Conservation (phyloP, 1,140 invertebrate genomes). For the Glomeris maerens region DNA sequence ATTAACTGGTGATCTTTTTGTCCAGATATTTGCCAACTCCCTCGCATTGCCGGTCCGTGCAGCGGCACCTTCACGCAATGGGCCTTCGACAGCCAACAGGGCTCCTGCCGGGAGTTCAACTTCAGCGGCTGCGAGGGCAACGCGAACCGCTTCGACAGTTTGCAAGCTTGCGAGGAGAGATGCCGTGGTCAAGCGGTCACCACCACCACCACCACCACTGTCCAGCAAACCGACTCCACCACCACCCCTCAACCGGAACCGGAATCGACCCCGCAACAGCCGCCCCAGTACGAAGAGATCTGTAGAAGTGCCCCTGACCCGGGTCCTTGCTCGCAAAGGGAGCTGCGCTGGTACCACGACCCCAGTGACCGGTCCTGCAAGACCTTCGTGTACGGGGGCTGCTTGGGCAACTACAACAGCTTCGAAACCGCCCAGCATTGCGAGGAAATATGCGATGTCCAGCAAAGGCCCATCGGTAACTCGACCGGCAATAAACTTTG, state of each 20-base stretch:
- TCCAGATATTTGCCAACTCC: conserved; percentile 53
- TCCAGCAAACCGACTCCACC: background rate
- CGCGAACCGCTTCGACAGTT: conserved; percentile 44
- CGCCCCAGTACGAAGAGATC: conserved; percentile 5
- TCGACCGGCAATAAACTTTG: background rate
- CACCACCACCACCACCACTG: conserved; percentile 1
- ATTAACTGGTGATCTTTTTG: conserved; percentile 7
- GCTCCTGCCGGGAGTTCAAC: conserved; percentile 50
- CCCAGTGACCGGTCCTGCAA: conserved; percentile 39
- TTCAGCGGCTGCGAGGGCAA: conserved; percentile 56
- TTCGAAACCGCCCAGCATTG: conserved; percentile 67
- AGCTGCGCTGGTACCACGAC: conserved; percentile 62
- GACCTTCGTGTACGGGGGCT: conserved; percentile 62
- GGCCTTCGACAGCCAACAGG: conserved; percentile 52
- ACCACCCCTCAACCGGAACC: conserved; percentile 9
- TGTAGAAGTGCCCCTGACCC: conserved; percentile 41
- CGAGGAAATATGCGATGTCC: conserved; percentile 58
- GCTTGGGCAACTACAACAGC: conserved; percentile 67
- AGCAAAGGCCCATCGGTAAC: conserved; percentile 41
- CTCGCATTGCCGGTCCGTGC: conserved; percentile 57
- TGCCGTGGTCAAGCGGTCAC: conserved; percentile 15
- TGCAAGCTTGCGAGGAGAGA: conserved; percentile 33
- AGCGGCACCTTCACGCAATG: conserved; percentile 46
- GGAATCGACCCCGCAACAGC: conserved; percentile 1
- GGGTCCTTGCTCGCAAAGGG: conserved; percentile 52